Conservation (phyloP, 2,797 vertebrate genomes). For the Acrossocheilus fasciatus region DNA sequence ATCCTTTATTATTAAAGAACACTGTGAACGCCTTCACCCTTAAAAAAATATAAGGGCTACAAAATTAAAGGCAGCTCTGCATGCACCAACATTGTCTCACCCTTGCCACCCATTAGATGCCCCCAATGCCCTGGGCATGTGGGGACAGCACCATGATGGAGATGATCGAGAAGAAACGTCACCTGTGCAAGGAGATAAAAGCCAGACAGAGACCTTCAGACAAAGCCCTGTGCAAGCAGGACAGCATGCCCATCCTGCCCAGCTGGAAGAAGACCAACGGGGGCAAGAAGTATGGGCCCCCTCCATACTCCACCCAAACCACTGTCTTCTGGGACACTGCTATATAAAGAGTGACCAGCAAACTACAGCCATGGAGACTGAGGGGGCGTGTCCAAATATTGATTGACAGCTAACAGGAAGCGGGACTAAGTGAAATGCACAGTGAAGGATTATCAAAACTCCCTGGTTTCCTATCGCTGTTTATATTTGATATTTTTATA, state of each 20-base stretch:
- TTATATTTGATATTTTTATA: slow-evolving; percentile 75
- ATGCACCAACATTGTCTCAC: slow-evolving; percentile 40
- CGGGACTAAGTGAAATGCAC: slow-evolving; percentile 61
- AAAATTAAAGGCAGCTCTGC: slow-evolving; percentile 11
- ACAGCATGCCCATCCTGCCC: slow-evolving; percentile 93
- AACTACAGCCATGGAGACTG: slow-evolving; percentile 32
- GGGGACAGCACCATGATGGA: slow-evolving; percentile 97
- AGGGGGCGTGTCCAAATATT: slow-evolving; percentile 35
- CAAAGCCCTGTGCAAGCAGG: slow-evolving; percentile 94
- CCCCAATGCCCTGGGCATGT: slow-evolving; percentile 91
- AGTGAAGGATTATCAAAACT: slow-evolving; percentile 46
- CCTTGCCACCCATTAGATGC: slow-evolving; percentile 74
- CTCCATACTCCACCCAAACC: slow-evolving; percentile 89
- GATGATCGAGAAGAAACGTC: slow-evolving; percentile 95
- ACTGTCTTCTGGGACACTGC: slow-evolving; percentile 95
- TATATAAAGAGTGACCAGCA: slow-evolving; percentile 75
- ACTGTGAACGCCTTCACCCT: background rate
- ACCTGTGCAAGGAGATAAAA: slow-evolving; percentile 95
- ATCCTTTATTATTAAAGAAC: slow-evolving; percentile 1
- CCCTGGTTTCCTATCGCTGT: slow-evolving; percentile 65
- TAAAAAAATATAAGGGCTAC: background rate
- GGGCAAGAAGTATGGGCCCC: slow-evolving; percentile 86
- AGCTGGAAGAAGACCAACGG: slow-evolving; percentile 91
- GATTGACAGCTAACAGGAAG: slow-evolving; percentile 59
- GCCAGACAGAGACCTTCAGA: slow-evolving; percentile 87